These are phyloP conservation scores for Diplosoma virens DNA, from an alignment of 23 tunicate genomes.

Conservation along the genomic window DNA sequence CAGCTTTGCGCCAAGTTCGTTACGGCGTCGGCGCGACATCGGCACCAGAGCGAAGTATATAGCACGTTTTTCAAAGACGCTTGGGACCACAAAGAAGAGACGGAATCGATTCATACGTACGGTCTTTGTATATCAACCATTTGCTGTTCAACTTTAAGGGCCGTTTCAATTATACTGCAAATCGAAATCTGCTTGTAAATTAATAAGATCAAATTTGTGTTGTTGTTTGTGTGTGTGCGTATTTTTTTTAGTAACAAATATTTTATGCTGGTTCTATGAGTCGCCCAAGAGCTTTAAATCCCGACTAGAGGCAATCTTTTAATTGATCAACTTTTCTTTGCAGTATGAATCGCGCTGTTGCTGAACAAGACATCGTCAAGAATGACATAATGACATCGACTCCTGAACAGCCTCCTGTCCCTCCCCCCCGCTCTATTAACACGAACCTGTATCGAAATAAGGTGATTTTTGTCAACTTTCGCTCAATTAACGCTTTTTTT, in stretches of 20 bases:
- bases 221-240: no score
- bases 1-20: slow-evolving; percentile 63
- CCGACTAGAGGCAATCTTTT: no score
- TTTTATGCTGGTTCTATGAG: not conserved
- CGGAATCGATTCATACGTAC: slow-evolving; percentile 88
- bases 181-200: no score
- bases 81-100: slow-evolving; percentile 82
- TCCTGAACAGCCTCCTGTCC: not conserved
- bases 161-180: no score
- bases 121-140: no score
- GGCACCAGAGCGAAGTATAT: slow-evolving; percentile 72
- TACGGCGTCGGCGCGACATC: slow-evolving; percentile 67
- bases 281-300: no score
- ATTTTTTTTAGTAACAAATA: no score
- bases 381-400: not conserved
- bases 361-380: slow-evolving; percentile 22
- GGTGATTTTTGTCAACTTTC: no score
- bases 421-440: not conserved
- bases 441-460: not conserved
- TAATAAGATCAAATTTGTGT: no score
- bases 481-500: no score
- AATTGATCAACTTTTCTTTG: no score
- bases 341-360: slow-evolving; percentile 68
- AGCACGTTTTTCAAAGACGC: slow-evolving; percentile 90
- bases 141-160: no score